Conservation (phyloP, 1,140 invertebrate genomes). For the Drosophila pseudoananassae region DNA sequence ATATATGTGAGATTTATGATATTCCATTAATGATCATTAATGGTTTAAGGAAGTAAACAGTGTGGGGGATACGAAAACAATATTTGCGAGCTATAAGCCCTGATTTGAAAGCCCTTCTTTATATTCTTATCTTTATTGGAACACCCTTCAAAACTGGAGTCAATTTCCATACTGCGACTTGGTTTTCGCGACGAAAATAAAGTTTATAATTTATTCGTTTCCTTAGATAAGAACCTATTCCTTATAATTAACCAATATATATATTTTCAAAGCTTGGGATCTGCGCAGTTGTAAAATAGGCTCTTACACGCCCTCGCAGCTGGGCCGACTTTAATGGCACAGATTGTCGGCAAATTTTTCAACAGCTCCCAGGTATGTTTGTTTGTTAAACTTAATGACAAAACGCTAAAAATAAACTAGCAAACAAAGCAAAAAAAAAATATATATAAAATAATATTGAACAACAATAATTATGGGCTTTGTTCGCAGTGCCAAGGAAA, state of each 20-base stretch:
- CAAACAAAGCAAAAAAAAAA: constrained; percentile 38
- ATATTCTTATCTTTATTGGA: constrained; percentile 10
- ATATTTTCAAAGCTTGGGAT: constrained; percentile 16
- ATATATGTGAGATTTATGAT: constrained; percentile 17
- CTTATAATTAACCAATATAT: constrained; percentile 35
- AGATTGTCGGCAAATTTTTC: constrained; percentile 59
- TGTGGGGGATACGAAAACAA: background rate
- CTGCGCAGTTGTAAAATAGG: constrained; percentile 41
- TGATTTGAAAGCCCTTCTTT: constrained; percentile 3
- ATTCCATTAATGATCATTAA: background rate
- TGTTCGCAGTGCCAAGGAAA: constrained; percentile 28
- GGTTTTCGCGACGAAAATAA: constrained; percentile 6
- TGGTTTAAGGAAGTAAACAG: background rate
- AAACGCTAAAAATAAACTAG: constrained; percentile 74
- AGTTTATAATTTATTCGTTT: constrained; percentile 23
- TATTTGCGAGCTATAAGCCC: background rate
- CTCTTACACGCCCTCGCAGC: constrained; percentile 16
- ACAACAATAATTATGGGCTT: constrained; percentile 32
- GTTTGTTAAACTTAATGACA: constrained; percentile 81
- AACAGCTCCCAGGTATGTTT: constrained; percentile 52
- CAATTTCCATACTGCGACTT: constrained; percentile 26
- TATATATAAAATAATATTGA: constrained; percentile 2
- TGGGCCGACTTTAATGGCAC: no score
- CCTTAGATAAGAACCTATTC: constrained; percentile 26
- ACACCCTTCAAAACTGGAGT: constrained; percentile 6